Conservation (phyloP, 2,113 vertebrate species). For the Eidolon helvum region DNA sequence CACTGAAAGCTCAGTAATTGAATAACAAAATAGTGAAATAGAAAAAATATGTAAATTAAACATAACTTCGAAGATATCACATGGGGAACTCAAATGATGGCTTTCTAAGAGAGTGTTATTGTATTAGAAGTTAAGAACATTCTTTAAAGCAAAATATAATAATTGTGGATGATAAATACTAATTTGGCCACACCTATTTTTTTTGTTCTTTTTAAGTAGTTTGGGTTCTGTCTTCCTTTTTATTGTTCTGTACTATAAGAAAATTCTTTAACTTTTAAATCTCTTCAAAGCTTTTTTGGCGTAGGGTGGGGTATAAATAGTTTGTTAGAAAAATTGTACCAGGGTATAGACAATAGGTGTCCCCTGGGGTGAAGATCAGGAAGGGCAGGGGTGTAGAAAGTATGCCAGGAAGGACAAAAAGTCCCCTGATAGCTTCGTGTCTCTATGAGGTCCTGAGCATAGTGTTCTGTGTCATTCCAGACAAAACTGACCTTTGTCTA, state of each 20-base stretch:
- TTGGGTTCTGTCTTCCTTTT: constrained; percentile 33
- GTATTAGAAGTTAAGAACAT: neutral
- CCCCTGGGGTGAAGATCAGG: constrained; percentile 43
- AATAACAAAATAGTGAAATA: constrained; percentile 21
- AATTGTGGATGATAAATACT: neutral
- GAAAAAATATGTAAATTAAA: neutral
- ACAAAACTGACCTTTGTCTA: constrained; percentile 50
- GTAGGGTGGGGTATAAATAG: constrained; percentile 46
- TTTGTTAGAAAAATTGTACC: constrained; percentile 24
- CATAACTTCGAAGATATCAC: neutral
- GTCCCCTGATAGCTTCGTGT: neutral
- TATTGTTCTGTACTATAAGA: constrained; percentile 28
- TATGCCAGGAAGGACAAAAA: constrained; percentile 32
- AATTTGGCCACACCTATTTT: neutral
- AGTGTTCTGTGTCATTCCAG: constrained; percentile 41
- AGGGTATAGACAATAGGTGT: constrained; percentile 47
- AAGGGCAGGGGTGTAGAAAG: neutral
- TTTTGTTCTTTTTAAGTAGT: constrained; percentile 24
- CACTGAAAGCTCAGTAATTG: constrained; percentile 17
- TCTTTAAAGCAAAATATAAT: neutral
- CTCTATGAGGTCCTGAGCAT: neutral
- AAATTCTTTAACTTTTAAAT: constrained; percentile 52
- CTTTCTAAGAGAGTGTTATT: neutral
- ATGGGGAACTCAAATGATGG: neutral
- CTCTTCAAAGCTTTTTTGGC: constrained; percentile 54